Evolutionary conservation across 2,113 vertebrate genomes (phyloP).

Genomic region (Dipodomys ordii): DNA sequence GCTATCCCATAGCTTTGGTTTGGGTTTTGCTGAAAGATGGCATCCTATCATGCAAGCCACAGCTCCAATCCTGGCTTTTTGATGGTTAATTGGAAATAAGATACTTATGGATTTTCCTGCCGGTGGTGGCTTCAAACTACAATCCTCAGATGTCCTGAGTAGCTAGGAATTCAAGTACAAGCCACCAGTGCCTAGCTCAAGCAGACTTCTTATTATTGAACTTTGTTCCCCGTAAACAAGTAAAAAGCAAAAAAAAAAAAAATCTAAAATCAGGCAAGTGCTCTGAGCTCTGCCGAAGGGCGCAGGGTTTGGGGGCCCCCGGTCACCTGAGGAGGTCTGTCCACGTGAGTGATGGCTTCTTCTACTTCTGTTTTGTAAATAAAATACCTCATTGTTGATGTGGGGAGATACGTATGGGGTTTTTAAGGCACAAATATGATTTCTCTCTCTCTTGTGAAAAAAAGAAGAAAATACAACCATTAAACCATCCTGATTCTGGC

Average conservation of each 20-base stretch:
- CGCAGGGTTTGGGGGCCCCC: background rate
- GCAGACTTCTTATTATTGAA: background rate
- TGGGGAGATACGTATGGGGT: background rate
- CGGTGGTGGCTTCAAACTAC: no score
- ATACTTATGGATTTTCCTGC: no score
- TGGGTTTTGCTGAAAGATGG: no score
- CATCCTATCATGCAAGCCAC: no score
- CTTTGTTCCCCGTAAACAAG: background rate
- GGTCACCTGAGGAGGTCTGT: background rate
- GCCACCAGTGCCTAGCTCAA: no score
- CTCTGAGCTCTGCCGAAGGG: background rate
- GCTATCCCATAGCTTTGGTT: no score
- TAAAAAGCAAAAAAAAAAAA: background rate
- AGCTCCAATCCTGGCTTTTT: no score
- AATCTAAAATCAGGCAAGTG: background rate
- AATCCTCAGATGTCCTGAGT: no score
- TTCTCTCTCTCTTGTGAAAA: conserved; percentile 26
- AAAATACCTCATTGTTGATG: background rate
- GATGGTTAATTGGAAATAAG: no score
- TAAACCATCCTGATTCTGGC: conserved; percentile 65
- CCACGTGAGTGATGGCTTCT: background rate
- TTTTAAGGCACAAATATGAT: conserved; percentile 52
- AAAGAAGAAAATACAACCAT: conserved; percentile 11
- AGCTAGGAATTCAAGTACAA: no score
- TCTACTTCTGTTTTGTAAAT: background rate